Percentiles rank a stretch among this genome's conserved stretches.
Conservation (phyloP, 1,140 invertebrate species). For the Heliconius eleuchia region DNA sequence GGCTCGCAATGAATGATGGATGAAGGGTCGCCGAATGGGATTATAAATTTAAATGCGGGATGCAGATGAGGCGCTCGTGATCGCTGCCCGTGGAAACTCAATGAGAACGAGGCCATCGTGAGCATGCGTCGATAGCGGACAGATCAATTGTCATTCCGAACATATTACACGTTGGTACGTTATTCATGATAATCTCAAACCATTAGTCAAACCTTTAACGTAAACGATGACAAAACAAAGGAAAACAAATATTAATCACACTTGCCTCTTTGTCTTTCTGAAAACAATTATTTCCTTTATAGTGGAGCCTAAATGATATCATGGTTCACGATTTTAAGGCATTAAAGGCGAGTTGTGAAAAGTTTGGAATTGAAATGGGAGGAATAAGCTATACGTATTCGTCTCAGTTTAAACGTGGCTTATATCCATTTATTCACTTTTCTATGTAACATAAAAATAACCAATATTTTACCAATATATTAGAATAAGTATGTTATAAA, state of each 20-base stretch:
- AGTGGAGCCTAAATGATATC: background rate
- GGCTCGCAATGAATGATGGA: constrained; percentile 65
- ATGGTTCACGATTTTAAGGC: no score
- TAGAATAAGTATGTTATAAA: no score
- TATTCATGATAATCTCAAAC: constrained; percentile 14
- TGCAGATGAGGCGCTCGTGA: constrained; percentile 61
- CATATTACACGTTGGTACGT: constrained; percentile 25
- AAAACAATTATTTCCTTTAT: background rate
- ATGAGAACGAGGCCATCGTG: constrained; percentile 58
- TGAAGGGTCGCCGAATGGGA: constrained; percentile 63
- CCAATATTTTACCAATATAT: no score
- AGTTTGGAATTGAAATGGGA: no score
- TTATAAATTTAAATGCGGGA: constrained; percentile 74
- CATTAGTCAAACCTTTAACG: constrained; percentile 1
- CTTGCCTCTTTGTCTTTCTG: background rate
- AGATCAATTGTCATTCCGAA: constrained; percentile 62
- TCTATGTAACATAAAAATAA: no score
- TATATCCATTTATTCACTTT: no score
- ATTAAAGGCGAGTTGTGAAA: no score
- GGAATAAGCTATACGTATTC: no score
- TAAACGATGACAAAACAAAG: constrained; percentile 15
- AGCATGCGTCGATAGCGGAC: constrained; percentile 51
- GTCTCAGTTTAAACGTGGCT: no score
- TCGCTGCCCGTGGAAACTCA: constrained; percentile 60
- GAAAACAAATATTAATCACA: constrained; percentile 4